Base-by-base conservation (phyloP, 1,140 invertebrate genomes). In the Drosophila micromelanica region DNA sequence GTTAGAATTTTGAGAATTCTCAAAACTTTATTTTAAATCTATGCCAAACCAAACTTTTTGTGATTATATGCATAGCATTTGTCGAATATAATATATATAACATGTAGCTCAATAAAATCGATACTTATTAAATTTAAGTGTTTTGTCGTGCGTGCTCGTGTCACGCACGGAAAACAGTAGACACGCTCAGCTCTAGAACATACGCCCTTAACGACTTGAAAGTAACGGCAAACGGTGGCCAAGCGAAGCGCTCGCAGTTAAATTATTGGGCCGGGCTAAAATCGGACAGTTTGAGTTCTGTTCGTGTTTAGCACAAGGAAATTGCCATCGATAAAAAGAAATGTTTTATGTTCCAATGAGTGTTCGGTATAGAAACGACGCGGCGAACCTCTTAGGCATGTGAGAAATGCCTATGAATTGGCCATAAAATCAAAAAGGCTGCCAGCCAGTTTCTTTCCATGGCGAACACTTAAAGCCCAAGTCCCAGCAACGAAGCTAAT, bases 251-350 rank as follows among this genome's bases (percentile, higher is more conserved):
- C 42, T 80, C 75, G 69, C 67, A 65, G 71, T 73, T 84, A 80
- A 82, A 80, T 82, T 84, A 79, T 82, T 84, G 71, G 56, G 49
- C 54, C 42, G 40, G 40, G 17, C 3, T 2, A 60, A 40, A 32
- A 57, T 46, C 32, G 64, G 49, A 61, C 71, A 43, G 23, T 52
- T 23, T 40, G 37, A 13, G 43, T 23, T 45, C 20, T 11, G 20
- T 60, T 70, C 55, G 43, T 63, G 67, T 20, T 49, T 54, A 52
- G 46, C 49, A 52, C 32, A 48, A 62, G 80, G 72, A 76, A 79
- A 84, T 76, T 56, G 76, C 72, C 76, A 59, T 57, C 72, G 62
- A 84, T 69, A 65, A 68, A 56, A 43, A 46, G 49, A 67, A 70
- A 62, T 55, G 61, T 67, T 73, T 73, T 73, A 74, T 62, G 56